phyloP scores from a whole-genome alignment of 2,797 vertebrate species.

The Orestias chungarensis region DNA sequence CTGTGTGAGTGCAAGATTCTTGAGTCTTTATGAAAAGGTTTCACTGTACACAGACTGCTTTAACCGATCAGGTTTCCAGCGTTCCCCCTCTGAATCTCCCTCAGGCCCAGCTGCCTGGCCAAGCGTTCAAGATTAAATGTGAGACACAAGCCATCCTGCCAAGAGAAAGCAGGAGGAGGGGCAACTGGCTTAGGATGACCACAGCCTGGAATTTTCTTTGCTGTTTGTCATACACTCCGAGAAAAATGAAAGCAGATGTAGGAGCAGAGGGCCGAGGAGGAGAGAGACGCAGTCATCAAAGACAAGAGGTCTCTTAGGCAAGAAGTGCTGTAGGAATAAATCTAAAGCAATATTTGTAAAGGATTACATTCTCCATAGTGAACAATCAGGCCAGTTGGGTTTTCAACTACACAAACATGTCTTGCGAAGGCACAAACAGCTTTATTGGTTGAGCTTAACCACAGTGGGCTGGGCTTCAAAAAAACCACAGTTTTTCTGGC shows the following conservation, averaged over 20 bases:
- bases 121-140: constrained; percentile 80
- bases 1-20: constrained; percentile 32
- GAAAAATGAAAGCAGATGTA: constrained; percentile 86
- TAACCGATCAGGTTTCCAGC: constrained; percentile 66
- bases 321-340: constrained; percentile 52
- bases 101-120: constrained; percentile 75
- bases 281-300: constrained; percentile 55
- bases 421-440: constrained; percentile 32
- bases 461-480: constrained; percentile 26
- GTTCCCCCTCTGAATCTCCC: constrained; percentile 60
- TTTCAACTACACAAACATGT: constrained; percentile 54
- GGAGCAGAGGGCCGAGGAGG: constrained; percentile 39
- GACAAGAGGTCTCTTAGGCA: constrained; percentile 59
- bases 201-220: constrained; percentile 82
- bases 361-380: constrained; percentile 18
- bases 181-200: constrained; percentile 62
- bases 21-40: constrained; percentile 55
- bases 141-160: constrained; percentile 79
- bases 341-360: constrained; percentile 56
- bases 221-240: constrained; percentile 82
- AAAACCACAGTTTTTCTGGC: constrained; percentile 42
- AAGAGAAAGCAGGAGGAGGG: constrained; percentile 75
- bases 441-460: constrained; percentile 44
- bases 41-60: constrained; percentile 59
- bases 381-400: constrained; percentile 25